Evolutionary conservation across 2,888 invertebrate species (phyloP).

Genomic region (Pandemis cinnamomeana): DNA sequence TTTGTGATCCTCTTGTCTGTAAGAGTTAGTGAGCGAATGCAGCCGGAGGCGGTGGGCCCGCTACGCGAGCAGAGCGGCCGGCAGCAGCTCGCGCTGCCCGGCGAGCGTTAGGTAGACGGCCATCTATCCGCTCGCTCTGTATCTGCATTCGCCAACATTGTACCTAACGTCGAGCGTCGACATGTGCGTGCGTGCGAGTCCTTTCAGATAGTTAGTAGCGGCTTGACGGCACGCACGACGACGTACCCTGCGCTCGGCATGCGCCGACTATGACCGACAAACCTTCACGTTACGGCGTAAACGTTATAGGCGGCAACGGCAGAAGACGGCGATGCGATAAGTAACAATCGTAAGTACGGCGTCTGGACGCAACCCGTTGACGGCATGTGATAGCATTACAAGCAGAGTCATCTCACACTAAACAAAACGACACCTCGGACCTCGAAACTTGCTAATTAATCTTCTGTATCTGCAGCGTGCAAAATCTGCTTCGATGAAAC

Average conservation of each 20-base stretch:
- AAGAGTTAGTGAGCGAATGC: slow-evolving; percentile 20
- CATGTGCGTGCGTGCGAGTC: slow-evolving; percentile 41
- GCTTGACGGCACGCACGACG: slow-evolving; percentile 33
- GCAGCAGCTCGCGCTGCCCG: not conserved
- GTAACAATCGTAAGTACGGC: slow-evolving; percentile 42
- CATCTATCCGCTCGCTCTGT: slow-evolving; percentile 21
- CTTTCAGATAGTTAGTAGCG: slow-evolving; percentile 43
- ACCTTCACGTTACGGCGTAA: slow-evolving; percentile 39
- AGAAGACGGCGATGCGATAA: slow-evolving; percentile 39
- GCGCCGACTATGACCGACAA: slow-evolving; percentile 31
- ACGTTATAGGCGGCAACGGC: slow-evolving; percentile 39
- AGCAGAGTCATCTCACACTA: slow-evolving; percentile 29
- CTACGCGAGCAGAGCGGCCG: slow-evolving; percentile 5
- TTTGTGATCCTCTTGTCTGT: slow-evolving; percentile 1
- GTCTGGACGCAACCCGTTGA: slow-evolving; percentile 34
- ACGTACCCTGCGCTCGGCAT: slow-evolving; percentile 24
- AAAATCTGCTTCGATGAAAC: slow-evolving; percentile 28
- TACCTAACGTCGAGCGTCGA: slow-evolving; percentile 41
- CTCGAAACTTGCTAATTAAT: slow-evolving; percentile 19
- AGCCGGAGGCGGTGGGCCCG: slow-evolving; percentile 2
- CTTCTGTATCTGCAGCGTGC: slow-evolving; percentile 25
- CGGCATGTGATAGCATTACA: slow-evolving; percentile 33
- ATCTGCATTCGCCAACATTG: slow-evolving; percentile 28
- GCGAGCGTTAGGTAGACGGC: slow-evolving; percentile 3
- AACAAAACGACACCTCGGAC: slow-evolving; percentile 21